Percentiles rank a stretch among this genome's conserved stretches.
phyloP scores from a whole-genome alignment of 2,113 vertebrate species.

The Procavia capensis region DNA sequence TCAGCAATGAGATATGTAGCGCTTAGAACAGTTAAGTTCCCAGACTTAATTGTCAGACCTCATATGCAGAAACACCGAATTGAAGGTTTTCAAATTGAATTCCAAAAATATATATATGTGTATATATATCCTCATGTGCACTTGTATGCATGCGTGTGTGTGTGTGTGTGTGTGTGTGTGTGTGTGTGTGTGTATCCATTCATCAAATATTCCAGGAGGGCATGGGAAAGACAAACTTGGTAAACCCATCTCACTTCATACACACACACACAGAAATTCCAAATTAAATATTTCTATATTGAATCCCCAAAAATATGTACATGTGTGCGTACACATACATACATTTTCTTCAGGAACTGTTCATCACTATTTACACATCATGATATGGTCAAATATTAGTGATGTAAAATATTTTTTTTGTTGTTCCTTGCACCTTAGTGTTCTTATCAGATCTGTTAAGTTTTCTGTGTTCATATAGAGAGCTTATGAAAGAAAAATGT shows the following conservation, averaged over 20 bases:
- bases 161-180: not conserved
- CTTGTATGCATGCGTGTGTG: too few relatives aligned
- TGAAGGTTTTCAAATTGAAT: not conserved
- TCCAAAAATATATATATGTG: not conserved
- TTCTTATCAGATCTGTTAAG: not conserved
- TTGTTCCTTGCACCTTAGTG: not conserved
- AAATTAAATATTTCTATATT: not conserved
- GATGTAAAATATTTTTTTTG: not conserved
- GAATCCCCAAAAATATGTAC: not conserved
- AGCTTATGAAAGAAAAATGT: not conserved
- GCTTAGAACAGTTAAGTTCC: too few relatives aligned
- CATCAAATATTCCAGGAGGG: not conserved
- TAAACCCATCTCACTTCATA: not conserved
- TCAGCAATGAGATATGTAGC: too few relatives aligned
- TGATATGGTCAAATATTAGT: not conserved
- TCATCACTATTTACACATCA: not conserved
- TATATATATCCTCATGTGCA: not conserved
- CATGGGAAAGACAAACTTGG: not conserved
- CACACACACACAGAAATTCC: not conserved
- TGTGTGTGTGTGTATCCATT: not conserved
- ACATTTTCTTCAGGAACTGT: not conserved
- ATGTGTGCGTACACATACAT: not conserved
- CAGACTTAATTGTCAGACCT: too few relatives aligned
- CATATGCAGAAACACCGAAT: conserved; percentile 28
- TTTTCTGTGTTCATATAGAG: not conserved